A percentile compares a stretch with the other conserved stretches of the same genome.
These are phyloP conservation scores for Hyposmocoma kahamanoa DNA, from an alignment of 1,140 invertebrate species.

Conservation along the genomic window DNA sequence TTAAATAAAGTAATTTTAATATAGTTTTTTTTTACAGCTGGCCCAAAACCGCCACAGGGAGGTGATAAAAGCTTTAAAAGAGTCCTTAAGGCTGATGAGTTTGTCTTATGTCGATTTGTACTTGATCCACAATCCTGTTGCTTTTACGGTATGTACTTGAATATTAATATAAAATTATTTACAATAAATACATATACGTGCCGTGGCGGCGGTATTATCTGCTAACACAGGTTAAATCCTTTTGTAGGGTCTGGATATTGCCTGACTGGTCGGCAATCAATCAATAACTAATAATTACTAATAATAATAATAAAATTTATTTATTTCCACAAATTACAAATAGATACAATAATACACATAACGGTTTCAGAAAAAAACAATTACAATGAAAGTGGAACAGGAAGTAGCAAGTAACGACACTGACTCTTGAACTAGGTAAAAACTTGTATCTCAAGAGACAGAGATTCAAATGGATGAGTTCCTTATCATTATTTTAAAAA, in stretches of 20 bases:
- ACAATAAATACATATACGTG: no score
- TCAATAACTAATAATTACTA: no score
- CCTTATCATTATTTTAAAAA: not conserved
- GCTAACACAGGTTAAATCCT: no score
- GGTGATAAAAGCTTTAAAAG: slow-evolving; percentile 19
- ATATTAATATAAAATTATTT: not conserved
- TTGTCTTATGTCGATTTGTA: slow-evolving; percentile 46
- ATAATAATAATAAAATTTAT: not conserved
- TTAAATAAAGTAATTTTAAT: no score
- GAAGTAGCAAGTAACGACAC: no score
- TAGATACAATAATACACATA: not conserved
- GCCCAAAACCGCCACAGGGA: slow-evolving; percentile 23
- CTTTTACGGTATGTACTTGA: slow-evolving; percentile 32
- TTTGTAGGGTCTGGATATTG: no score
- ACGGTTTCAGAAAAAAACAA: not conserved
- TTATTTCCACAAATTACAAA: not conserved
- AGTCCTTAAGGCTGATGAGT: slow-evolving; percentile 30
- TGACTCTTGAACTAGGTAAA: no score
- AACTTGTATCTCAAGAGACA: no score
- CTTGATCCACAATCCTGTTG: slow-evolving; percentile 41
- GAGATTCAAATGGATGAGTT: no score
- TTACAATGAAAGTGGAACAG: no score
- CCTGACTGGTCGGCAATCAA: no score
- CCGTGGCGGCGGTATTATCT: no score
- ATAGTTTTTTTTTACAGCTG: slow-evolving; percentile 30